Conservation (phyloP, 2,888 invertebrate species). For the Smittia sp. region DNA sequence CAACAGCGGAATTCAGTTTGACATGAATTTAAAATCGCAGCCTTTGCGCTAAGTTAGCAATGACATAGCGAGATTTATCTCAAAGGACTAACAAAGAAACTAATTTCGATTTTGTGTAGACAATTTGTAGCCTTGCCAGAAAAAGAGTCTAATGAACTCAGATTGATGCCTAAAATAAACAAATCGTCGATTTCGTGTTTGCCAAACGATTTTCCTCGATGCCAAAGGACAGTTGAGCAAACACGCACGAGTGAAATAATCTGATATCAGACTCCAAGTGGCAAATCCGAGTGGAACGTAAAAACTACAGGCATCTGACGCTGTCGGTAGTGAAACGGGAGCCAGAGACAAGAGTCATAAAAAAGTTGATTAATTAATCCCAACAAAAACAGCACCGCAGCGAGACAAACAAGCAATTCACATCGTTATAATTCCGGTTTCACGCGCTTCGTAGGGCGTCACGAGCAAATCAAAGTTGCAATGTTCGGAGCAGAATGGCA, state of each 20-base stretch:
- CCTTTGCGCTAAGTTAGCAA: not conserved
- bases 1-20: not conserved
- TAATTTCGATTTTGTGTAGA: not conserved
- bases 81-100: not conserved
- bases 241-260: not conserved
- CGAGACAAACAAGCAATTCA: slow-evolving; percentile 6
- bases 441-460: slow-evolving; percentile 4
- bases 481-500: slow-evolving; percentile 74
- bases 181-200: not conserved
- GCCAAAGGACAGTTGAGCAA: not conserved
- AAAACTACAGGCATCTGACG: no score
- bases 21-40: slow-evolving; percentile 7
- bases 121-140: not conserved
- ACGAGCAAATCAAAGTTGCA: slow-evolving; percentile 42
- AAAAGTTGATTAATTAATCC: slow-evolving; percentile 24
- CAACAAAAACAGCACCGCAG: slow-evolving; percentile 1
- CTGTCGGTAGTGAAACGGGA: not conserved
- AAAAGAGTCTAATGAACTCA: not conserved
- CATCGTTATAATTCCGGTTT: slow-evolving; percentile 16
- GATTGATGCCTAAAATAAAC: not conserved
- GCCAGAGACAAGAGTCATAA: slow-evolving; percentile 23
- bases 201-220: not conserved
- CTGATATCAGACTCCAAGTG: not conserved
- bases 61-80: slow-evolving; percentile 8
- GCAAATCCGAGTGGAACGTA: no score